phyloP scores from a whole-genome alignment of 2,888 invertebrate species.

The Uropetala carovei region DNA sequence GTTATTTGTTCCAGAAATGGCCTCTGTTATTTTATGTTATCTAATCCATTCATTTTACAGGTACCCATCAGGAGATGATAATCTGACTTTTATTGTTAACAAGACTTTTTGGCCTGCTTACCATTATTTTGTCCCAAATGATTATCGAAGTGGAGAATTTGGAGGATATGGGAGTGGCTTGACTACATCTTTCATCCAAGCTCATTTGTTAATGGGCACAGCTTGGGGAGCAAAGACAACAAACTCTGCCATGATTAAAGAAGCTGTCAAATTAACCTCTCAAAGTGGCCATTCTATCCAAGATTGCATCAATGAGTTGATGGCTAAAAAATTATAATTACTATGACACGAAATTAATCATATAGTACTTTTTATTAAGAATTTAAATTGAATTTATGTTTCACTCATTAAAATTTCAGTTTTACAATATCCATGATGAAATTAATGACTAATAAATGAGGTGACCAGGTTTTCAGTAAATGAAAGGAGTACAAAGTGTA shows the following conservation, averaged over 20 bases:
- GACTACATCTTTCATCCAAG: conserved; percentile 81
- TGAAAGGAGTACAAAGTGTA: too few species aligned
- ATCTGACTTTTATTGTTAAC: conserved; percentile 84
- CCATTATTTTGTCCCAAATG: conserved; percentile 87
- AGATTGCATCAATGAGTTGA: conserved; percentile 33
- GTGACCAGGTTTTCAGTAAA: too few species aligned
- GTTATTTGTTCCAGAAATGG: background rate
- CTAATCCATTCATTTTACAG: conserved; percentile 73
- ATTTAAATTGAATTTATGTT: too few species aligned
- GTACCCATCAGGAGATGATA: conserved; percentile 79
- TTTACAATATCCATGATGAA: too few species aligned
- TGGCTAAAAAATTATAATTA: background rate
- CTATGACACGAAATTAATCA: background rate
- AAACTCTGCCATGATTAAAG: background rate
- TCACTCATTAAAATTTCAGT: too few species aligned
- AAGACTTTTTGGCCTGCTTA: conserved; percentile 89
- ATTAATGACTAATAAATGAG: too few species aligned
- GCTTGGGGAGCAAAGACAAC: conserved; percentile 42
- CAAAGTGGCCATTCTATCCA: background rate
- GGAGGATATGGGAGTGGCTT: conserved; percentile 84
- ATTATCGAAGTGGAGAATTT: conserved; percentile 89
- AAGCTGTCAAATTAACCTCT: conserved; percentile 10
- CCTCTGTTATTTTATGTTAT: conserved; percentile 36
- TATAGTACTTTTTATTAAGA: background rate
- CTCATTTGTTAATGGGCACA: conserved; percentile 4